These are phyloP conservation scores for Sphaerophoria rueppellii DNA, from an alignment of 2,888 invertebrate species.

Conservation along the genomic window DNA sequence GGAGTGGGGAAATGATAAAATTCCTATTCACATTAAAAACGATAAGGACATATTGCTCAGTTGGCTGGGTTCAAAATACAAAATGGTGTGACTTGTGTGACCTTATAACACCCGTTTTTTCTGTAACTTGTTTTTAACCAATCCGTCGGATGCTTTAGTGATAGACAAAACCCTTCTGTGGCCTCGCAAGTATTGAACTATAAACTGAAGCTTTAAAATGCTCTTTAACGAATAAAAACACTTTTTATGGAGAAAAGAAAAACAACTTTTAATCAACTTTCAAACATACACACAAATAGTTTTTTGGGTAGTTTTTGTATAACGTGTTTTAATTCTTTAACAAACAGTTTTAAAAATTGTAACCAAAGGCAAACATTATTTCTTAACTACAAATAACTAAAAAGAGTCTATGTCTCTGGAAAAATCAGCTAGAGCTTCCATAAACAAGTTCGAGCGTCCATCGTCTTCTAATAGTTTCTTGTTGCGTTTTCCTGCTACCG, in stretches of 20 bases:
- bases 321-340: background rate
- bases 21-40: constrained; percentile 38
- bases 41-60: constrained; percentile 23
- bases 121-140: no score
- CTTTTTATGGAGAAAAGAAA: no score
- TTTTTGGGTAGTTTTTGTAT: background rate
- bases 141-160: no score
- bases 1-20: constrained; percentile 53
- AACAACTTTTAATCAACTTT: constrained; percentile 47
- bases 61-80: constrained; percentile 1
- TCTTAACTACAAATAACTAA: constrained; percentile 71
- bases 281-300: constrained; percentile 35
- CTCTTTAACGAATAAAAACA: no score
- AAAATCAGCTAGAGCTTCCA: constrained; percentile 81
- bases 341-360: constrained; percentile 26
- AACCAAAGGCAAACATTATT: background rate
- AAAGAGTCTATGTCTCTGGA: constrained; percentile 80
- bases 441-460: constrained; percentile 80
- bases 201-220: no score
- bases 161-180: no score
- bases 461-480: constrained; percentile 70
- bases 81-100: background rate
- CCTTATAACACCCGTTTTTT: no score
- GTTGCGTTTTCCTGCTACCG: constrained; percentile 73
- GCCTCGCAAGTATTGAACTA: no score